phyloP scores from a whole-genome alignment of 2,888 invertebrate genomes.

The Zaprionus lineosus region DNA sequence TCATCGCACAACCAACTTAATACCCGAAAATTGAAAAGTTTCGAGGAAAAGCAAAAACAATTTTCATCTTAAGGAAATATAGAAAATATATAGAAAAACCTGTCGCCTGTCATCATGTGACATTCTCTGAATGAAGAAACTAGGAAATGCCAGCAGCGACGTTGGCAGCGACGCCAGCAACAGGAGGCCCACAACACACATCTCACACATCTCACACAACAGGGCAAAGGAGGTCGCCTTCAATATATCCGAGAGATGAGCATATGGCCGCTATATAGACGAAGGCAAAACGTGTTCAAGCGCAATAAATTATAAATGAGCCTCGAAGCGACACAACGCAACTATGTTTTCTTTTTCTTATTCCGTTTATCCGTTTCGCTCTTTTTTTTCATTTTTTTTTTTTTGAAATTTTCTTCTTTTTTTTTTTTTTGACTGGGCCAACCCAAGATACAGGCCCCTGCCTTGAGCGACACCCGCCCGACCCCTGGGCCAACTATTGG shows the following conservation, averaged over 20 bases:
- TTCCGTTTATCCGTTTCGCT: background rate
- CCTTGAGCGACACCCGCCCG: too few species aligned
- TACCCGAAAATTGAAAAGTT: slow-evolving; percentile 46
- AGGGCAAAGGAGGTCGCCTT: slow-evolving; percentile 43
- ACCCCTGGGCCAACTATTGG: slow-evolving; percentile 3
- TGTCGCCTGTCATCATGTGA: slow-evolving; percentile 76
- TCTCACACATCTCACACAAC: too few species aligned
- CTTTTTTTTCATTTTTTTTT: background rate
- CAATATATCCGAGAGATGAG: slow-evolving; percentile 17
- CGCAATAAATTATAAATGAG: slow-evolving; percentile 77
- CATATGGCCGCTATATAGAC: slow-evolving; percentile 1
- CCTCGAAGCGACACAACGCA: slow-evolving; percentile 55
- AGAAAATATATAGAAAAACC: slow-evolving; percentile 29
- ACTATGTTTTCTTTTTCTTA: background rate
- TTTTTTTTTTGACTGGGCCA: slow-evolving; percentile 41
- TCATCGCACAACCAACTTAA: slow-evolving; percentile 33
- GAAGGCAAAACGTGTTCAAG: slow-evolving; percentile 69
- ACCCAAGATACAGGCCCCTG: too few species aligned
- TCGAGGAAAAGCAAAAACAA: too few species aligned
- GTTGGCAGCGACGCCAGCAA: slow-evolving; percentile 26
- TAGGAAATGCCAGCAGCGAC: slow-evolving; percentile 58
- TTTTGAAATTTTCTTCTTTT: background rate
- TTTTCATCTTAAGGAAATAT: too few species aligned
- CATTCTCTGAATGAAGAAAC: slow-evolving; percentile 56
- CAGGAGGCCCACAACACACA: too few species aligned